These are phyloP conservation scores for Sarcophaga bullata DNA, from an alignment of 1,140 invertebrate genomes.

Conservation along the genomic window DNA sequence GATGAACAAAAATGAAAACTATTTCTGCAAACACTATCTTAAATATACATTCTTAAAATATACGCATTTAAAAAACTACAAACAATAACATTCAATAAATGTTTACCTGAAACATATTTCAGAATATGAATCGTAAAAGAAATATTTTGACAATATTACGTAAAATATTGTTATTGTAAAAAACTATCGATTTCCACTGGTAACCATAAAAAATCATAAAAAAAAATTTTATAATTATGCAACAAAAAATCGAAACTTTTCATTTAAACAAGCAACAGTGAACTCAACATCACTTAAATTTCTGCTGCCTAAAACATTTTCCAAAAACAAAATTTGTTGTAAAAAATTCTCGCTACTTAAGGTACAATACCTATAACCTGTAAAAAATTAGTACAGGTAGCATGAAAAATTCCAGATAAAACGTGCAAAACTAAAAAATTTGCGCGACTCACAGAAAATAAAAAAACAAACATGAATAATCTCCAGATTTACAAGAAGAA, in stretches of 20 bases:
- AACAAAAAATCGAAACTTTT: slow-evolving; percentile 2
- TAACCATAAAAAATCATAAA: slow-evolving; percentile 33
- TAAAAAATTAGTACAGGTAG: slow-evolving; percentile 64
- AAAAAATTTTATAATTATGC: slow-evolving; percentile 18
- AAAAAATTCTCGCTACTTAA: background rate
- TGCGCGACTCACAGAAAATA: slow-evolving; percentile 22
- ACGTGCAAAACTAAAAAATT: background rate
- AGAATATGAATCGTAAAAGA: background rate
- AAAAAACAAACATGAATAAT: background rate
- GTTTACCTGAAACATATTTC: too few relatives aligned
- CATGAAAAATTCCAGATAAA: slow-evolving; percentile 54
- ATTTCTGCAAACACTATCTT: too few relatives aligned
- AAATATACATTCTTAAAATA: too few relatives aligned
- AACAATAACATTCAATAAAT: too few relatives aligned
- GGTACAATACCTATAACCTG: slow-evolving; percentile 7
- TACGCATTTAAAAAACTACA: too few relatives aligned
- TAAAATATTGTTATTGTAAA: slow-evolving; percentile 12
- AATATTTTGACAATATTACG: slow-evolving; percentile 27
- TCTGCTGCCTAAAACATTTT: background rate
- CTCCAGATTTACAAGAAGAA: slow-evolving; percentile 43
- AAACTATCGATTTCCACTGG: slow-evolving; percentile 25
- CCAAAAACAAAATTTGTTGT: background rate
- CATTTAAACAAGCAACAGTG: background rate
- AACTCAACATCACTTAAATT: background rate
- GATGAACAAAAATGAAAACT: too few relatives aligned